Conservation (phyloP, 2,888 invertebrate genomes). For the Acrocera orbiculus region DNA sequence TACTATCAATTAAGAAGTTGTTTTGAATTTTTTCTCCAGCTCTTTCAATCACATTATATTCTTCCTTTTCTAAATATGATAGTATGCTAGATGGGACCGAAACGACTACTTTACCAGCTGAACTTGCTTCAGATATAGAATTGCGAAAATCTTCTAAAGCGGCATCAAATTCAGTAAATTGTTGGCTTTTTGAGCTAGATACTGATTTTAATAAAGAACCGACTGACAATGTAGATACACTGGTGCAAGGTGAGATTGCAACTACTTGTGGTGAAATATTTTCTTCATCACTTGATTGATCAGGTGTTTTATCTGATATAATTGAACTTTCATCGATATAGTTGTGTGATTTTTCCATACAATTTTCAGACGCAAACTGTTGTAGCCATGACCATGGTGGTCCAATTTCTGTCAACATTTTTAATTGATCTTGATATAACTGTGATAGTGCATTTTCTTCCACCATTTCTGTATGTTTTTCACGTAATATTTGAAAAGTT, state of each 20-base stretch:
- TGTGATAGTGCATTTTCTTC: slow-evolving; percentile 5
- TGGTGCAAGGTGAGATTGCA: slow-evolving; percentile 1
- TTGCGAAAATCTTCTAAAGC: background rate
- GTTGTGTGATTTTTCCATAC: slow-evolving; percentile 14
- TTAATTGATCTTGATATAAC: slow-evolving; percentile 10
- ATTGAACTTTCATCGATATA: slow-evolving; percentile 15
- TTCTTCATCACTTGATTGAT: slow-evolving; percentile 10
- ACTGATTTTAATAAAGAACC: background rate
- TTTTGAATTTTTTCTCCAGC: slow-evolving; percentile 4
- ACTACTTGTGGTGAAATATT: slow-evolving; percentile 11
- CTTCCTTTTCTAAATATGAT: slow-evolving; percentile 8
- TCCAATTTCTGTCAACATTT: slow-evolving; percentile 14
- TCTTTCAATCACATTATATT: slow-evolving; percentile 1
- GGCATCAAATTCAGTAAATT: background rate
- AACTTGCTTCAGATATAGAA: slow-evolving; percentile 1
- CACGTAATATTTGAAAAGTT: slow-evolving; percentile 4
- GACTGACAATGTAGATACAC: slow-evolving; percentile 1
- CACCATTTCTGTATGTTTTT: slow-evolving; percentile 5
- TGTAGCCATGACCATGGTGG: slow-evolving; percentile 19
- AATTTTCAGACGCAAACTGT: slow-evolving; percentile 14
- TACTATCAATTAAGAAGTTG: slow-evolving; percentile 3
- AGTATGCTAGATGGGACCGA: slow-evolving; percentile 9
- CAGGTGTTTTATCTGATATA: slow-evolving; percentile 11
- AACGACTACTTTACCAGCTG: slow-evolving; percentile 2
- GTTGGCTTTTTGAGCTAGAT: background rate